A percentile compares a stretch with the other conserved stretches of the same genome.
Evolutionary conservation across 1,140 invertebrate genomes (phyloP).

Genomic region (Asbolus verrucosus): DNA sequence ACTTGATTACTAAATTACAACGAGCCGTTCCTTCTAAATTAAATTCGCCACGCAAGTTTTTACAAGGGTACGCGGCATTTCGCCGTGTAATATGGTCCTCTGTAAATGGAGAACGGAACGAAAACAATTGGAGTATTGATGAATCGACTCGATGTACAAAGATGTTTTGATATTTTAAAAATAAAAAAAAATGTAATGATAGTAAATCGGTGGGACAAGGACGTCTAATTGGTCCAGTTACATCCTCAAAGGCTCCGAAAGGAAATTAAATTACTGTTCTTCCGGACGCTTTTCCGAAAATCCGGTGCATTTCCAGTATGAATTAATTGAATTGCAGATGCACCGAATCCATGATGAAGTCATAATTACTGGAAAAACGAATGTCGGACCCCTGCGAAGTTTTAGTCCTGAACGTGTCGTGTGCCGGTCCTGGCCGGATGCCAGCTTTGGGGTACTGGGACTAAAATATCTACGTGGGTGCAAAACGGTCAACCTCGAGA

Average conservation of each 20-base stretch:
- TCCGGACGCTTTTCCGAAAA: no score
- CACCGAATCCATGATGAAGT: constrained; percentile 43
- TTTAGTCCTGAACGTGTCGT: constrained; percentile 43
- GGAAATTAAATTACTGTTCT: no score
- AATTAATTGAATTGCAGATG: constrained; percentile 28
- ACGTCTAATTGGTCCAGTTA: no score
- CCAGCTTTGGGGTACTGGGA: constrained; percentile 42
- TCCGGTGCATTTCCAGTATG: constrained; percentile 15
- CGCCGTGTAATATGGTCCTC: no score
- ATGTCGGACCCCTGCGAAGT: constrained; percentile 41
- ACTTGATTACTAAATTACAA: constrained; percentile 43
- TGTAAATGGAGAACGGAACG: no score
- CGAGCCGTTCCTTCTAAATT: constrained; percentile 5
- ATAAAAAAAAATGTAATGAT: no score
- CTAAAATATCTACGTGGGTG: constrained; percentile 53
- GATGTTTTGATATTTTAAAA: no score
- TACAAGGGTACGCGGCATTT: not conserved
- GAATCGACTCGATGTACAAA: no score
- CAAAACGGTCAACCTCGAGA: constrained; percentile 43
- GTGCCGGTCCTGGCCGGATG: constrained; percentile 47
- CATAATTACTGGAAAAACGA: constrained; percentile 45
- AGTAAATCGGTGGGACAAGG: no score
- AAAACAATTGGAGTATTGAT: no score
- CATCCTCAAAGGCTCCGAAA: no score
- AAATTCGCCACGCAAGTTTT: constrained; percentile 9